phyloP scores from a whole-genome alignment of 2,888 invertebrate genomes.

The Coenonympha arcania region DNA sequence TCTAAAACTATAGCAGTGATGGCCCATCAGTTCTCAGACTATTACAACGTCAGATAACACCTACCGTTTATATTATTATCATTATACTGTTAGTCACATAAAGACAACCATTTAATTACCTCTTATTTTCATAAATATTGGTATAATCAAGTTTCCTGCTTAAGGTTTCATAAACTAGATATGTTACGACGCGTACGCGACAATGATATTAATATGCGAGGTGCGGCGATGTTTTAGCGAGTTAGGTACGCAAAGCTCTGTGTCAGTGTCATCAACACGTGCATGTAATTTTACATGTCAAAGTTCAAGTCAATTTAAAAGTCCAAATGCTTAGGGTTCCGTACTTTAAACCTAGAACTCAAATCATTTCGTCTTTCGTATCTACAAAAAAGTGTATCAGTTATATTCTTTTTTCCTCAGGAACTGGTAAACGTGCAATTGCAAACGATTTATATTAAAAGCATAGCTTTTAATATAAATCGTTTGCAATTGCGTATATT shows the following conservation, averaged over 20 bases:
- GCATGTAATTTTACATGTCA: background rate
- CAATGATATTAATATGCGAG: constrained; percentile 15
- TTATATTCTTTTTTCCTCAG: too few relatives aligned
- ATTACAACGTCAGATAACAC: too few relatives aligned
- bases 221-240: constrained; percentile 3
- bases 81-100: too few relatives aligned
- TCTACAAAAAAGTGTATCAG: too few relatives aligned
- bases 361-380: too few relatives aligned
- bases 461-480: too few relatives aligned
- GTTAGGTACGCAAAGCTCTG: background rate
- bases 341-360: too few relatives aligned
- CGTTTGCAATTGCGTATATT: too few relatives aligned
- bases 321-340: background rate
- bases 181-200: constrained; percentile 2
- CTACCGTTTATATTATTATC: background rate
- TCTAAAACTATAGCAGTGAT: too few relatives aligned
- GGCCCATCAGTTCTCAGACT: too few relatives aligned
- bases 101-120: constrained; percentile 6
- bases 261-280: background rate
- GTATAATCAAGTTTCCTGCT: constrained; percentile 1
- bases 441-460: too few relatives aligned
- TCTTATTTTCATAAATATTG: constrained; percentile 7
- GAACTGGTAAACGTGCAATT: too few relatives aligned
- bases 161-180: constrained; percentile 6
- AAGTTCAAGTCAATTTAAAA: background rate